phyloP scores from a whole-genome alignment of 2,797 vertebrate species.

The Phrynocephalus forsythii region DNA sequence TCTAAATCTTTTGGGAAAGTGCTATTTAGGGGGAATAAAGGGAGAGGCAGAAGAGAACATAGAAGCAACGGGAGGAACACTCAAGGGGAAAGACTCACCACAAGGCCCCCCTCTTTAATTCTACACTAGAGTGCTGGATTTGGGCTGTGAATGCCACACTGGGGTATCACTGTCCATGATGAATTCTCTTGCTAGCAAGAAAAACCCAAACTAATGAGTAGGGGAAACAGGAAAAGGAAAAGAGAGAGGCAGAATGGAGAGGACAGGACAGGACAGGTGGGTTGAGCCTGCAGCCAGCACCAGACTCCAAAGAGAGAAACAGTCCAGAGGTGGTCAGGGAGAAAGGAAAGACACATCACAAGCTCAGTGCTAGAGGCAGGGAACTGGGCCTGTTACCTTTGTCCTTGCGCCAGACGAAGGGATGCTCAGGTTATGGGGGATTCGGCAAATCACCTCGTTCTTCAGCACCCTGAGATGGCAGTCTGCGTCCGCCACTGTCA shows the following conservation, averaged over 20 bases:
- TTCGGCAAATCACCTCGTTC: conserved; percentile 89
- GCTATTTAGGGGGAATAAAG: too few relatives aligned
- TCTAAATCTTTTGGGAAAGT: too few relatives aligned
- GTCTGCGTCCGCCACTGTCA: conserved; percentile 85
- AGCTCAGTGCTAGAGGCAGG: neutral
- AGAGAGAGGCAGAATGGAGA: neutral
- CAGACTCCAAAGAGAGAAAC: neutral
- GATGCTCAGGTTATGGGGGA: conserved; percentile 85
- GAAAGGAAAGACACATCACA: neutral
- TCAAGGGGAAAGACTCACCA: too few relatives aligned
- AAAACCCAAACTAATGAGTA: neutral
- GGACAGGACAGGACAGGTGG: neutral
- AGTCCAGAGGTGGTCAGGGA: neutral
- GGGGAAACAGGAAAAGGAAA: neutral
- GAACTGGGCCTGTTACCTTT: conserved; percentile 77
- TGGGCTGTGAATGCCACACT: neutral
- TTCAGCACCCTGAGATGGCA: conserved; percentile 88
- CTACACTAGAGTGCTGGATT: too few relatives aligned
- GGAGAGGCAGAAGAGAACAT: too few relatives aligned
- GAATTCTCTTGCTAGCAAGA: neutral
- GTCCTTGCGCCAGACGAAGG: conserved; percentile 79
- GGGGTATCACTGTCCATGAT: neutral
- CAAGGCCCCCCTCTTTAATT: too few relatives aligned
- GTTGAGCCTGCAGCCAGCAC: neutral
- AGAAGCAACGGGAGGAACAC: too few relatives aligned